Evolutionary conservation across 2,888 invertebrate genomes (phyloP).

Genomic region (Bombyx huttoni): DNA sequence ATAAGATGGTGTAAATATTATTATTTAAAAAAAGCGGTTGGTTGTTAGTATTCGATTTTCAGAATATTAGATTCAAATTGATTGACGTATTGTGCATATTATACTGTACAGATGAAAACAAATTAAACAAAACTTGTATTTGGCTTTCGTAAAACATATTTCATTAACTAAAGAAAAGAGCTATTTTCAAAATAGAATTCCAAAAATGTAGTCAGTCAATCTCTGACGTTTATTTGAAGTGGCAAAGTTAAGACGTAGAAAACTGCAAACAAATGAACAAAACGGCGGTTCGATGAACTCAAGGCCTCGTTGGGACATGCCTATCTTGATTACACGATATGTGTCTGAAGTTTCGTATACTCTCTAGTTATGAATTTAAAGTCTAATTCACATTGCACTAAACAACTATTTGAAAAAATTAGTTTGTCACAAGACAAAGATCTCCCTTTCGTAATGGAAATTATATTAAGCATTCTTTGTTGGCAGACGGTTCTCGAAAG

Average conservation of each 20-base stretch:
- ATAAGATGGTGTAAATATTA: no score
- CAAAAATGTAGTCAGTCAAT: no score
- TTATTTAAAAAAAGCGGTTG: no score
- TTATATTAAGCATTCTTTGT: background rate
- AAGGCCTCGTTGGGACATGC: slow-evolving; percentile 19
- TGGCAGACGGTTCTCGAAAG: no score
- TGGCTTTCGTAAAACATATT: no score
- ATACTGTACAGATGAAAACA: no score
- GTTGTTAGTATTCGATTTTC: no score
- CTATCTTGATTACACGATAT: background rate
- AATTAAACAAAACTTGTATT: no score
- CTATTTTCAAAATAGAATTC: no score
- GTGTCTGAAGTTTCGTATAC: background rate
- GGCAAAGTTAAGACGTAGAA: background rate
- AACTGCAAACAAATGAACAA: slow-evolving; percentile 4
- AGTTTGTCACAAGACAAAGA: background rate
- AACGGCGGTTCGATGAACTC: slow-evolving; percentile 18
- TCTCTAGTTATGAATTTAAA: background rate
- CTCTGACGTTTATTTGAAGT: background rate
- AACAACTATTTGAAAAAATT: background rate
- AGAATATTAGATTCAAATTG: no score
- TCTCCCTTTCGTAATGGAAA: background rate
- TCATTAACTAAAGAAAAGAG: no score
- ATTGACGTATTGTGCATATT: no score
- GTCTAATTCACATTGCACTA: background rate